Conservation (phyloP, 1,140 invertebrate species). For the Drosophila sucinea region DNA sequence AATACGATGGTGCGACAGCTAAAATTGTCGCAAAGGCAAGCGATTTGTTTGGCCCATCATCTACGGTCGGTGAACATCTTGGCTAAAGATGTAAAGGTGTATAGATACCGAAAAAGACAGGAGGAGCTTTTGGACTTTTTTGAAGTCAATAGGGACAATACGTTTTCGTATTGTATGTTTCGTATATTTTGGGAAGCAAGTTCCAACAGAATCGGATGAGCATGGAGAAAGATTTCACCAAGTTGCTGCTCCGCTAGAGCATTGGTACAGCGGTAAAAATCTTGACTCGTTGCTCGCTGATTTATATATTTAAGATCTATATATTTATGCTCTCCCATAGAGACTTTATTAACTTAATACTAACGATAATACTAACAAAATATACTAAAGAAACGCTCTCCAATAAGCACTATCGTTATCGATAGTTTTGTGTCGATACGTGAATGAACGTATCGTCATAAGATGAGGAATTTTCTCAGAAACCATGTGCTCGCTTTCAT, state of each 20-base stretch:
- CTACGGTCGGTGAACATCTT: neutral
- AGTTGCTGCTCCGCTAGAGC: neutral
- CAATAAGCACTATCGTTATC: too few relatives aligned
- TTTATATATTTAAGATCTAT: neutral
- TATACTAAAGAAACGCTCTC: too few relatives aligned
- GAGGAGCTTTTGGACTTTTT: slow-evolving; percentile 3
- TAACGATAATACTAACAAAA: too few relatives aligned
- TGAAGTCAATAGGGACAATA: neutral
- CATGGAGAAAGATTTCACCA: slow-evolving; percentile 1
- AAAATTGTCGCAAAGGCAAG: slow-evolving; percentile 5
- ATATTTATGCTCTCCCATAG: too few relatives aligned
- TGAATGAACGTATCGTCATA: too few relatives aligned
- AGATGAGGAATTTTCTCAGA: too few relatives aligned
- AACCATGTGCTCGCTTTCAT: too few relatives aligned
- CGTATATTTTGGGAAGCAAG: neutral
- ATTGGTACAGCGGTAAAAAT: slow-evolving; percentile 1
- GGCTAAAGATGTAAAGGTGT: neutral
- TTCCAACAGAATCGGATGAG: neutral
- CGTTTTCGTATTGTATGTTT: neutral
- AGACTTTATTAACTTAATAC: too few relatives aligned
- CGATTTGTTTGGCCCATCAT: neutral
- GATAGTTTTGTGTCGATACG: too few relatives aligned
- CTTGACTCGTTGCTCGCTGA: neutral
- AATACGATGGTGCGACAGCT: neutral
- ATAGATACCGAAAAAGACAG: neutral